Percentiles rank a stretch among this genome's conserved stretches.
These are phyloP conservation scores for Tuta absoluta DNA, from an alignment of 2,888 invertebrate genomes.

Conservation along the genomic window DNA sequence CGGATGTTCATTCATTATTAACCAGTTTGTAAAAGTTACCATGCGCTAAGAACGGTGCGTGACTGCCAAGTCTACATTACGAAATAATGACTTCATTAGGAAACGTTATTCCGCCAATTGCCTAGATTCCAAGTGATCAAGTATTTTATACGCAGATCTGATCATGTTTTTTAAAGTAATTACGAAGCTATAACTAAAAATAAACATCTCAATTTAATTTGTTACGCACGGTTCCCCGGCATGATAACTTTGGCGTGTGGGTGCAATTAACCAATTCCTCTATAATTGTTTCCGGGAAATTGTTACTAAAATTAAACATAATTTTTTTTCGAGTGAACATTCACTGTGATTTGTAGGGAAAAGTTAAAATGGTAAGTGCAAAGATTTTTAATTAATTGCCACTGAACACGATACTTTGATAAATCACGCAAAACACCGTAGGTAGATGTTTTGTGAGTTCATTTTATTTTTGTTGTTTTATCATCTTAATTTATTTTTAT, in stretches of 20 bases:
- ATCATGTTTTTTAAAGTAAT: neutral
- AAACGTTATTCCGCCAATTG: neutral
- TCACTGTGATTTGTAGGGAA: slow-evolving; percentile 21
- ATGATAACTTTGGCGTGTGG: slow-evolving; percentile 31
- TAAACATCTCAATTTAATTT: neutral
- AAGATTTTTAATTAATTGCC: slow-evolving; percentile 37
- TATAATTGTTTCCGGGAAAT: slow-evolving; percentile 7
- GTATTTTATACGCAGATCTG: neutral
- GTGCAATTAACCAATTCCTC: slow-evolving; percentile 21
- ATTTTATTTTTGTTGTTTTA: slow-evolving; percentile 42
- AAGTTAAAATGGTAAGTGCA: slow-evolving; percentile 39
- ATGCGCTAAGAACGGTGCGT: slow-evolving; percentile 39
- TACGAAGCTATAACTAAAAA: neutral
- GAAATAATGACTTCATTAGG: neutral
- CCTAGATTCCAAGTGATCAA: neutral
- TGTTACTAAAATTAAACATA: slow-evolving; percentile 19
- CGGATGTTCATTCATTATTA: slow-evolving; percentile 45
- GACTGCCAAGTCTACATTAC: neutral
- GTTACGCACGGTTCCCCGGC: slow-evolving; percentile 27
- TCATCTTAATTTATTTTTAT: slow-evolving; percentile 43
- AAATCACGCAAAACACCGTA: slow-evolving; percentile 37
- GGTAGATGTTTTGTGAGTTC: slow-evolving; percentile 41
- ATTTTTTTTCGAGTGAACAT: slow-evolving; percentile 7
- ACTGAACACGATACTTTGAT: slow-evolving; percentile 35
- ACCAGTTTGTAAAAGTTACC: slow-evolving; percentile 55